Conservation (phyloP, 2,797 vertebrate genomes). For the Melanogrammus aeglefinus region DNA sequence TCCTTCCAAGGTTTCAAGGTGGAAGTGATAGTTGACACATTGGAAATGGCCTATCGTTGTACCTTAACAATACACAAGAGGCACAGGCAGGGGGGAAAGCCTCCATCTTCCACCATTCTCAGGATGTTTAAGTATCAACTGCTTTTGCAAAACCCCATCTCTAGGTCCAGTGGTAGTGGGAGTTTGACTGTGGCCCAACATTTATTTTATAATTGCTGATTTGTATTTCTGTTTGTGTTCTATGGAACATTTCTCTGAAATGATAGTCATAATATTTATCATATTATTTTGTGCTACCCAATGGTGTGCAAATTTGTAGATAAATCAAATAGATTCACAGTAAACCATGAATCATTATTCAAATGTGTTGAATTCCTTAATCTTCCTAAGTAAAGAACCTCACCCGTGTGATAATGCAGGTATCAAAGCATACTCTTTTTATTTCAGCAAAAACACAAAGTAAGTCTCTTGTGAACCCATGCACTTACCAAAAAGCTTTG, state of each 20-base stretch:
- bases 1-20: constrained; percentile 28
- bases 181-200: background rate
- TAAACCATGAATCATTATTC: background rate
- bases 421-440: background rate
- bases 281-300: background rate
- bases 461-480: constrained; percentile 18
- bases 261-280: background rate
- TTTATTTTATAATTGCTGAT: background rate
- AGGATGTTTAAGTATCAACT: background rate
- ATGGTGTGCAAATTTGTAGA: background rate
- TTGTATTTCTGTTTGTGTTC: background rate
- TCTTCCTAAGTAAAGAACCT: background rate
- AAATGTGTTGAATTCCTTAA: background rate
- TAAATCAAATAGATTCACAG: background rate
- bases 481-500: constrained; percentile 35
- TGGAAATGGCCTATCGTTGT: constrained; percentile 26
- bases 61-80: constrained; percentile 20
- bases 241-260: background rate
- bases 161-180: background rate
- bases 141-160: background rate
- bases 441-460: background rate
- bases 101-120: background rate
- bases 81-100: background rate
- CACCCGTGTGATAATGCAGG: background rate
- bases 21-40: constrained; percentile 30